A percentile compares a stretch with the other conserved stretches of the same genome.
Conservation (phyloP, 2,888 invertebrate genomes). For the Synanthedon tipuliformis region DNA sequence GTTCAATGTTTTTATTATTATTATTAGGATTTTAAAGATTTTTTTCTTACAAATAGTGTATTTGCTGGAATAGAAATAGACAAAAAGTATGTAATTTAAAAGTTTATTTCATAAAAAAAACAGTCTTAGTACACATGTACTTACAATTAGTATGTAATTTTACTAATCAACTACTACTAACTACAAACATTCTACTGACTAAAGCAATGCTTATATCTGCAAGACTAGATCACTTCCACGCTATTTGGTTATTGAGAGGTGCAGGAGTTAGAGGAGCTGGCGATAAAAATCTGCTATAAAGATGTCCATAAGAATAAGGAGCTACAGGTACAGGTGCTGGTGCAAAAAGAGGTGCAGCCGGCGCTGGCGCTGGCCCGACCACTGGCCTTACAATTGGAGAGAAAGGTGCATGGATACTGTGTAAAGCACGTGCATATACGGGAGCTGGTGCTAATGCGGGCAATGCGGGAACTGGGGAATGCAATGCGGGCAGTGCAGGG, state of each 20-base stretch:
- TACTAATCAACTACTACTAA: not conserved
- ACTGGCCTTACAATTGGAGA: slow-evolving; percentile 6
- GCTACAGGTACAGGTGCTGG: slow-evolving; percentile 29
- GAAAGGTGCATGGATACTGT: slow-evolving; percentile 11
- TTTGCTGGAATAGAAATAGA: too few species aligned
- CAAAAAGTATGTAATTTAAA: slow-evolving; percentile 4
- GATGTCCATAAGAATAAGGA: slow-evolving; percentile 37
- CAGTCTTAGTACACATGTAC: not conserved
- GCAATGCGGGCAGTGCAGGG: slow-evolving; percentile 16
- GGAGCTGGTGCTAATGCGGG: slow-evolving; percentile 20
- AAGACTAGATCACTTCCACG: slow-evolving; percentile 49
- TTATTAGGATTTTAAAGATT: too few species aligned
- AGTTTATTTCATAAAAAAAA: slow-evolving; percentile 24
- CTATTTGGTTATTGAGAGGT: slow-evolving; percentile 32
- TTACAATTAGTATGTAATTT: not conserved
- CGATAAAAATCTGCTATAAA: slow-evolving; percentile 31
- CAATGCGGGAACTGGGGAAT: slow-evolving; percentile 16
- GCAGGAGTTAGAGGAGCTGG: slow-evolving; percentile 28
- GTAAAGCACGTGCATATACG: slow-evolving; percentile 23
- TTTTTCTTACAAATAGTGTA: too few species aligned
- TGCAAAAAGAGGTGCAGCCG: slow-evolving; percentile 17
- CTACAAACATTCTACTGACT: not conserved
- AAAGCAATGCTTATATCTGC: not conserved
- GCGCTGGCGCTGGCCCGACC: slow-evolving; percentile 15
- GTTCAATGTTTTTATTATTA: too few species aligned